Evolutionary conservation across 2,797 vertebrate species (phyloP), one percentile per base, ranked within the genome.

Genomic region (Ambastaia sidthimunki): DNA sequence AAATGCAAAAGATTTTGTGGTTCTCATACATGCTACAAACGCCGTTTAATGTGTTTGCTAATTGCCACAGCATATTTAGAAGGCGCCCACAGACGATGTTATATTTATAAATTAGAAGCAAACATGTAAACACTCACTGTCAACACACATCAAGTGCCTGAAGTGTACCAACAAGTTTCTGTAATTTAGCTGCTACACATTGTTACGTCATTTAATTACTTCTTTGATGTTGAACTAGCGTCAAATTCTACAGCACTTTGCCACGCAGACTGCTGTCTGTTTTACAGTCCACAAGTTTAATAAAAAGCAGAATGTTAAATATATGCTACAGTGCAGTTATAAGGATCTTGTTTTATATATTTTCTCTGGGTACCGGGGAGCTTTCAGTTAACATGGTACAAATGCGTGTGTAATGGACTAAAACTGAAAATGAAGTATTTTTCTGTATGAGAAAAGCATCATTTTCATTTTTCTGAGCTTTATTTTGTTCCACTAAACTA

Each of bases 21-120:
- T 90, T 81, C 78, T 54, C 66, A 54, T 78, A 84, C 77, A 81
- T 80, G 81, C 74, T 34, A 87, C 79, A 82, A 84, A 76, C 89
- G 84, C 71, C 72, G 83, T 84, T 84, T 85, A 86, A 89, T 83
- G 78, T 78, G 82, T 16, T 34, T 83, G 86, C 86, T 87, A 83
- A 90, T 87, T 89, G 80, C 16, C n/a, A 28, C 77, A 76, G 52
- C 19, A 47, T 63, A 80, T 80, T 84, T 59, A 72, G 68, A 85
- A 76, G 62, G 78, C 71, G 44, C 82, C 86, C 85, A 80, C 79
- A 83, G 60, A 70, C 47, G 19, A 21, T 80, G 84, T 82, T 85
- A 41, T 82, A 65, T 74, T 74, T 73, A 78, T 62, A 19, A 77
- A 75, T 66, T 50, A 75, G 48, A 81, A 68, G 68, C 21, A 69